These are phyloP conservation scores for Lacerta agilis DNA, from an alignment of 2,797 vertebrate species.

Conservation along the genomic window DNA sequence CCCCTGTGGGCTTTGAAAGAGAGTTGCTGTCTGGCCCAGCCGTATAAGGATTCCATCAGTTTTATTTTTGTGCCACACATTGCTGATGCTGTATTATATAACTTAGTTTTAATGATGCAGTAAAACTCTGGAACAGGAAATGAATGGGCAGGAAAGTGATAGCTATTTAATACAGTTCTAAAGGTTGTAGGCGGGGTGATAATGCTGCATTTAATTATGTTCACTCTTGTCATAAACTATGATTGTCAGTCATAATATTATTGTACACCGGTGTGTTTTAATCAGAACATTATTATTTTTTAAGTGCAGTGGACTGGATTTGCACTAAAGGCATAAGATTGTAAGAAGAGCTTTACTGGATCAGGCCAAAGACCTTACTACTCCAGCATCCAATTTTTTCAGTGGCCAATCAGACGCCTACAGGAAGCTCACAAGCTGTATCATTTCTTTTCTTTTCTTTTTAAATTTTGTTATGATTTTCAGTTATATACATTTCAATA, in stretches of 20 bases:
- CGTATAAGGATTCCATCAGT: not conserved
- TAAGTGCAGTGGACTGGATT: not conserved
- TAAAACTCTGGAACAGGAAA: slow-evolving; percentile 10
- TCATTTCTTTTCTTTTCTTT: too few species aligned
- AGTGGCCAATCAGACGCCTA: too few species aligned
- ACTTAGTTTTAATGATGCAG: slow-evolving; percentile 49
- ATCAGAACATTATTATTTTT: slow-evolving; percentile 17
- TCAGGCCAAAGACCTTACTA: too few species aligned
- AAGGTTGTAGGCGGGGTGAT: slow-evolving; percentile 40
- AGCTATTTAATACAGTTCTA: slow-evolving; percentile 40
- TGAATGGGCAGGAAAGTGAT: slow-evolving; percentile 43
- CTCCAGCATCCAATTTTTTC: too few species aligned
- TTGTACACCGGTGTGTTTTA: slow-evolving; percentile 22
- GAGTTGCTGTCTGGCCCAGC: not conserved
- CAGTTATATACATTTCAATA: too few species aligned
- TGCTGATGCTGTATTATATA: slow-evolving; percentile 47
- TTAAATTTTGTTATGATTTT: too few species aligned
- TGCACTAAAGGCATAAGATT: too few species aligned
- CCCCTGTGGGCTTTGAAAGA: not conserved
- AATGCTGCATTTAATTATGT: slow-evolving; percentile 42
- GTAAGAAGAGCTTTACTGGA: too few species aligned
- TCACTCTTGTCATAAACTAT: not conserved
- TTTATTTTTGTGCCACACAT: not conserved
- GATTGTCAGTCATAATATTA: slow-evolving; percentile 23
- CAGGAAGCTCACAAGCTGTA: too few species aligned